Base-by-base conservation (phyloP, 2,888 invertebrate species). In the Pandemis cinnamomeana region DNA sequence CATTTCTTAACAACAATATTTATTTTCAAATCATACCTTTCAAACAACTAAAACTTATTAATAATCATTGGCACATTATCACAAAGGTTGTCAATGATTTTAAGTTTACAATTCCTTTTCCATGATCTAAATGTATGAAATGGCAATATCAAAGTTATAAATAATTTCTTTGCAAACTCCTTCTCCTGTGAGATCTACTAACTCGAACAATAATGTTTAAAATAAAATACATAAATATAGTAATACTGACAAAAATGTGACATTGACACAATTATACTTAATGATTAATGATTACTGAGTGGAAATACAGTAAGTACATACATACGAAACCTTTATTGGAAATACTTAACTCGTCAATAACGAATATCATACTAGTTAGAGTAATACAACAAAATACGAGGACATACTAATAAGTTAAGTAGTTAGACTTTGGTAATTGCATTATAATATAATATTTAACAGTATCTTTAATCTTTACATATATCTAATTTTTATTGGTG, bases 11-110 rank as follows among this genome's bases (percentile, higher is more conserved):
- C 66, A 71, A 71, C 61, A 67, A 72, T 53, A 53, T 72, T 72
- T 67, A 67, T 27, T 64, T 53, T 70, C 6, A 60, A 69, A 64
- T 55, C 27, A 69, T 73, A 64, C 13, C 64, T 44, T 70, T 66
- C 73, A 70, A 70, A 73, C 70, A 82, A 81, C 81, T 83, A 80
- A 82, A 81, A 83, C 87, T 91, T 91, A 88, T 80, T 74, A 82
- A 82, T 91, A 92, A 93, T 94, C 94, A 94, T 94, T 94, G 94
- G 94, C 94, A 94, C 94, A 88, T 91, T 94, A 94, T 94, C 94
- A 94, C 94, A 93, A 90, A 90, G 87, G 84, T 91, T 89, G 91
- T 91, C 93, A 93, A 93, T 93, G 93, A 93, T 93, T 84, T 79
- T 7, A 64, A 58, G 66, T 66, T 36, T 66, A 42, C 51, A 66